A percentile compares a stretch with the other conserved stretches of the same genome.
These are phyloP conservation scores for Pseudachorutes palmiensis DNA, from an alignment of 1,140 invertebrate genomes.

Conservation along the genomic window DNA sequence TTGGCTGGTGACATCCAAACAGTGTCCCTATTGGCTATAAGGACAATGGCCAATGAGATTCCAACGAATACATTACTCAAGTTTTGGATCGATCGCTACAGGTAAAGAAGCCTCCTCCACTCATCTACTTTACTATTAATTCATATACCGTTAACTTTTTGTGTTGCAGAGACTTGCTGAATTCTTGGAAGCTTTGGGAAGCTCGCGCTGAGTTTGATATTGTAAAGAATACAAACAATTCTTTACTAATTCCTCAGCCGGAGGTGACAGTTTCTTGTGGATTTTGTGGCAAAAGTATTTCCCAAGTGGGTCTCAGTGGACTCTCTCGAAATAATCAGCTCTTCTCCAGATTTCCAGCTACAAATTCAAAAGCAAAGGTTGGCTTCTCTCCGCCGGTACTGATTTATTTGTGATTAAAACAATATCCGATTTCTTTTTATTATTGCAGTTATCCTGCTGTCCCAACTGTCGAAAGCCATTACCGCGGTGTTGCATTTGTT, in stretches of 20 bases:
- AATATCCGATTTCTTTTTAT: constrained; percentile 37
- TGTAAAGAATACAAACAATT: constrained; percentile 54
- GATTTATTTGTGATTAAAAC: not conserved
- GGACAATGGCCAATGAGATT: constrained; percentile 35
- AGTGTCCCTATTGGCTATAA: constrained; percentile 44
- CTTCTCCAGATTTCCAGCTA: constrained; percentile 52
- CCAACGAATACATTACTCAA: constrained; percentile 24
- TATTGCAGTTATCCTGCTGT: constrained; percentile 84
- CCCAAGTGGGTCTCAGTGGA: constrained; percentile 57
- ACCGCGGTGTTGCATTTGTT: constrained; percentile 83
- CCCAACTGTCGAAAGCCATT: constrained; percentile 88
- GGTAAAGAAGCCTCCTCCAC: constrained; percentile 20
- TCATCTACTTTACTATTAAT: no score
- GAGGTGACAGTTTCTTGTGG: constrained; percentile 85
- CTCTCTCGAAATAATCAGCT: constrained; percentile 52
- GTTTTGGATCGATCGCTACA: constrained; percentile 36
- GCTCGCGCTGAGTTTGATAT: constrained; percentile 71
- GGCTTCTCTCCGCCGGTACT: no score
- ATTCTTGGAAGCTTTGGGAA: constrained; percentile 73
- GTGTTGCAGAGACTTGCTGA: constrained; percentile 61
- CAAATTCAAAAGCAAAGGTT: constrained; percentile 58
- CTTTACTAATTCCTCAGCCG: constrained; percentile 55
- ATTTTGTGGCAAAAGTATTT: constrained; percentile 88
- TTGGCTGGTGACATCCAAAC: constrained; percentile 86
- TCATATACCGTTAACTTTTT: constrained; percentile 35